Evolutionary conservation across 1,140 invertebrate species (phyloP), one percentile per base, ranked within the genome.

Genomic region (Theocolax elegans): DNA sequence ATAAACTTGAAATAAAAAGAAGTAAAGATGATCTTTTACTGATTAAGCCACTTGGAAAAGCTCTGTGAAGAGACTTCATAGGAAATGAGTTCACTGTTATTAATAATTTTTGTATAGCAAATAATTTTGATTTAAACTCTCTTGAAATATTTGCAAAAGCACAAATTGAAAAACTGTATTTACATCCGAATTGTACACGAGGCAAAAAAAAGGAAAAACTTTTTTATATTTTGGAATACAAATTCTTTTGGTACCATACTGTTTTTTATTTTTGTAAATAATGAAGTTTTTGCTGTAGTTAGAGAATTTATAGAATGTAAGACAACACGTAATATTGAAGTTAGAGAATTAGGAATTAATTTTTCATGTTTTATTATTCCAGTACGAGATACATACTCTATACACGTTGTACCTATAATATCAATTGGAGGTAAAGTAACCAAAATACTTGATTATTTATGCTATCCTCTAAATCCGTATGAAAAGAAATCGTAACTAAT

Each of bases 141-240:
- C n/a, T 19, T n/a, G 6, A 7, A 7, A 29, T 51, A 17, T 59
- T 23, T 58, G 48, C 48, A 59, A 27, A 27, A 9, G n/a, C 42
- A 1, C 59, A 60, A 60, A n/a, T n/a, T n/a, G n/a, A n/a, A n/a
- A n/a, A n/a, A n/a, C n/a, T n/a, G n/a, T n/a, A 17, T 72, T 49
- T 49, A 72, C 70, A 1, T 72, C 70, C 8, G 19, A 54, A 23
- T 15, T 21, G n/a, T n/a, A n/a, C n/a, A n/a, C n/a, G n/a, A n/a
- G n/a, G n/a, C n/a, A n/a, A n/a, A n/a, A n/a, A n/a, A 46, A 35
- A 31, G 59, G 6, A 44, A 54, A 21, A 63, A 70, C 17, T 27
- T 31, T n/a, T 8, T 19, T 21, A 19, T 63, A 21, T 23, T 27
- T 19, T 63, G 59, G 49, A 46, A 63, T 2, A 27, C 1, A 4